Conservation (phyloP, 2,888 invertebrate genomes). For the Ectobius pallidus region DNA sequence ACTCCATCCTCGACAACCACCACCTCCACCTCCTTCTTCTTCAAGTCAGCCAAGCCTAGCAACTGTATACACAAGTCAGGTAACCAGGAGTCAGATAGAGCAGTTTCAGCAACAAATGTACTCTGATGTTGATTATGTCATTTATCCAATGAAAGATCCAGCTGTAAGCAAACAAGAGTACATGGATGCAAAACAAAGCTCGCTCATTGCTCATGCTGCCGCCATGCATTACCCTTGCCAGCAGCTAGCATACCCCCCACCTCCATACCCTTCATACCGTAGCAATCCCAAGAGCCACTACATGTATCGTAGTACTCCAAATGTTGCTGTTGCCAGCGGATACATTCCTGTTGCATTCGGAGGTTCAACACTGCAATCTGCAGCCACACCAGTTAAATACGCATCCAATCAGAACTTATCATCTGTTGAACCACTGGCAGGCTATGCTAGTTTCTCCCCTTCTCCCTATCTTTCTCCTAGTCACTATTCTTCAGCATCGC, state of each 20-base stretch:
- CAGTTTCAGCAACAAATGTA: slow-evolving; percentile 89
- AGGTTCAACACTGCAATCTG: slow-evolving; percentile 37
- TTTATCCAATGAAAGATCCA: slow-evolving; percentile 89
- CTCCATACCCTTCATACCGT: slow-evolving; percentile 61
- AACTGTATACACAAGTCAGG: slow-evolving; percentile 72
- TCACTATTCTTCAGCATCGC: slow-evolving; percentile 56
- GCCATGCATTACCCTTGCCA: slow-evolving; percentile 40
- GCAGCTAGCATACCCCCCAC: slow-evolving; percentile 57
- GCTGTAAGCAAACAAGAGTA: slow-evolving; percentile 90
- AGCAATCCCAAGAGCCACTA: slow-evolving; percentile 68
- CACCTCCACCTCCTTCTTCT: slow-evolving; percentile 57
- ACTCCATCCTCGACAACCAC: slow-evolving; percentile 56
- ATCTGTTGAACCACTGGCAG: slow-evolving; percentile 26
- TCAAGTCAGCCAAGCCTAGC: slow-evolving; percentile 72
- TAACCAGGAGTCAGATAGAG: slow-evolving; percentile 78
- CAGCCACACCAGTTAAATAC: slow-evolving; percentile 47
- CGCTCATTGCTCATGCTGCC: slow-evolving; percentile 68
- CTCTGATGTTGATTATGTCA: slow-evolving; percentile 90
- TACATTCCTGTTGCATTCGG: slow-evolving; percentile 45
- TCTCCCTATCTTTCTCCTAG: slow-evolving; percentile 46
- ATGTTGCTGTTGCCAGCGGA: slow-evolving; percentile 57
- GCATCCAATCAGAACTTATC: slow-evolving; percentile 74
- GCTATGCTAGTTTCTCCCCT: slow-evolving; percentile 27
- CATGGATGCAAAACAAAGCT: slow-evolving; percentile 84
- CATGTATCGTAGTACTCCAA: slow-evolving; percentile 83